phyloP scores from a whole-genome alignment of 1,140 invertebrate species.

The Drosophila asahinai region DNA sequence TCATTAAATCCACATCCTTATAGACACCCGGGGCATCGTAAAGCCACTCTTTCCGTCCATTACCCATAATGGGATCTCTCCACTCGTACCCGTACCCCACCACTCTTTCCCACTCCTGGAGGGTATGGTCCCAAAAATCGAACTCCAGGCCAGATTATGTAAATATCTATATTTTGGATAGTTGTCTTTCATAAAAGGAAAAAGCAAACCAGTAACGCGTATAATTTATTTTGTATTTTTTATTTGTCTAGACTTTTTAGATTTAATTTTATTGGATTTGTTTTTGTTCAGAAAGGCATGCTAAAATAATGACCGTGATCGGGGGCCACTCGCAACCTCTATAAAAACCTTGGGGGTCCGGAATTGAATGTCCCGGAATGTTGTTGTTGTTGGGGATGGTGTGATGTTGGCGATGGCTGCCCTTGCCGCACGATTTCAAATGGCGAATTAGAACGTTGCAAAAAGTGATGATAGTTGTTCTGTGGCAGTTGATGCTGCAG shows the following conservation, averaged over 20 bases:
- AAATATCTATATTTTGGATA: too few relatives aligned
- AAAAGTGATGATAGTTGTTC: conserved; percentile 77
- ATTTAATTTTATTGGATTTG: conserved; percentile 53
- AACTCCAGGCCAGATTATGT: neutral
- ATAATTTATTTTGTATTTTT: conserved; percentile 52
- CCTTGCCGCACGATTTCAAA: conserved; percentile 76
- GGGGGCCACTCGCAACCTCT: conserved; percentile 80
- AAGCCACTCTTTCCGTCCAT: too few relatives aligned
- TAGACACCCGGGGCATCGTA: too few relatives aligned
- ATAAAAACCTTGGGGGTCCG: conserved; percentile 84
- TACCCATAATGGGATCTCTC: too few relatives aligned
- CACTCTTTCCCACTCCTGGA: too few relatives aligned
- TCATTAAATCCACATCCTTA: too few relatives aligned
- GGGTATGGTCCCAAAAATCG: neutral
- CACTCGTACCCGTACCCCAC: too few relatives aligned
- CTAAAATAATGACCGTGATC: conserved; percentile 80
- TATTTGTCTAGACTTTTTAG: conserved; percentile 57
- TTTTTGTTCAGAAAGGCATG: conserved; percentile 77
- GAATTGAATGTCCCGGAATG: conserved; percentile 80
- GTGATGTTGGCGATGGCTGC: conserved; percentile 74
- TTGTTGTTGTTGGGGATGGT: conserved; percentile 60
- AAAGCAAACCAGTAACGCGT: neutral
- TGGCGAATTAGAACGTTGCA: conserved; percentile 80
- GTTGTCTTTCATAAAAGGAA: neutral
- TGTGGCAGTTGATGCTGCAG: conserved; percentile 74